Evolutionary conservation across 2,888 invertebrate genomes (phyloP), one percentile per base, ranked within the genome.

Genomic region (Drosophila robusta): DNA sequence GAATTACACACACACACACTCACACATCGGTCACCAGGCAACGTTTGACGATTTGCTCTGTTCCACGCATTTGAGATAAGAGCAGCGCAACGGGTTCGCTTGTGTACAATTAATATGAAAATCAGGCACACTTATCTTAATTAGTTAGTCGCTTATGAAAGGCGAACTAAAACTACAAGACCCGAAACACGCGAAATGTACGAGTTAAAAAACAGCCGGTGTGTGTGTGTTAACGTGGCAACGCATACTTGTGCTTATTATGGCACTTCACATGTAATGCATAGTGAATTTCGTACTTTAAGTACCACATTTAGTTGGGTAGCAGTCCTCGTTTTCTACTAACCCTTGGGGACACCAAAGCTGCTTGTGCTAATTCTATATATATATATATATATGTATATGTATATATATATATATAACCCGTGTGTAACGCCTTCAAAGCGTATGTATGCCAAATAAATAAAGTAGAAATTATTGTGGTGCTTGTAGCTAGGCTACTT

Each of bases 91-190:
- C 62, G 88, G 80, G 66, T 65, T 57, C 65, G 75, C 86, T 81
- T 71, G 86, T 81, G 82, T 71, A 77, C 90, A 80, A 89, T 86
- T 86, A 80, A 86, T 89, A 86, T 86, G 89, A 89, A 86, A 86
- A 86, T 86, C 86, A 86, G 90, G 80, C 89, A 87, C 87, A 86
- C 86, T 86, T 86, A 86, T 86, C 86, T 89, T 86, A 86, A 86
- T 86, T 86, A 86, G 89, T 70, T 78, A 89, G 73, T 89, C 87
- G 70, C 79, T 58, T 68, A 44, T 57, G 62, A 79, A 80, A 68
- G 61, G 51, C 56, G 38, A 75, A 47, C 49, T 56, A 36, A 49
- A 65, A 46, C 56, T 42, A 47, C 26, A 24, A 29, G 44, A 24
- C 32, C 32, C 51, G n/a, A 38, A 50, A 42, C 57, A 52, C 56